These are phyloP conservation scores for Scelioninae gen. 2 DNA, from an alignment of 2,888 invertebrate species.

Conservation along the genomic window DNA sequence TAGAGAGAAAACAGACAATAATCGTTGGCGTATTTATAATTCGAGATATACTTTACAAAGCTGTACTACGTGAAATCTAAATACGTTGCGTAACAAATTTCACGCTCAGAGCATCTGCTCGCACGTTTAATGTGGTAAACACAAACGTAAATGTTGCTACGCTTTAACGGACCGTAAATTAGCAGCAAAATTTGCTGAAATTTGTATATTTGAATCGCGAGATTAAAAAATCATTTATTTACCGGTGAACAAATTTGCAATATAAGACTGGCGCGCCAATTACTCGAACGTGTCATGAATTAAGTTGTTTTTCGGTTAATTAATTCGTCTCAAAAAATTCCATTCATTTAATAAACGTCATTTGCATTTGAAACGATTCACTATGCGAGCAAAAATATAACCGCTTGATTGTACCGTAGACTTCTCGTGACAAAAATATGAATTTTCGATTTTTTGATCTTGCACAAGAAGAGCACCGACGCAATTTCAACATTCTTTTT, in stretches of 20 bases:
- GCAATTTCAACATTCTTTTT: no score
- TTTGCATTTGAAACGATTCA: not conserved
- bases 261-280: no score
- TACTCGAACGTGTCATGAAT: no score
- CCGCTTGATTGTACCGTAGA: not conserved
- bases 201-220: no score
- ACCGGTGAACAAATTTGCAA: no score
- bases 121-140: not conserved
- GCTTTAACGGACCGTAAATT: no score
- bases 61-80: conserved; percentile 11
- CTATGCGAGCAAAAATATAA: not conserved
- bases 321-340: not conserved
- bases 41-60: conserved; percentile 12
- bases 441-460: no score
- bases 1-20: conserved; percentile 14
- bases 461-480: no score
- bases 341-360: conserved; percentile 3
- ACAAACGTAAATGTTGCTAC: no score
- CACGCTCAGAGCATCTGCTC: conserved; percentile 19
- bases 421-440: no score
- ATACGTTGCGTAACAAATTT: conserved; percentile 18
- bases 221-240: no score
- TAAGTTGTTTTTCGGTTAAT: conserved; percentile 8
- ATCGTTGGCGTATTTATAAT: conserved; percentile 16
- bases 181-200: no score